Percentiles rank a stretch among this genome's conserved stretches.
Conservation (phyloP, 2,797 vertebrate genomes). For the Lutjanus campechanus region DNA sequence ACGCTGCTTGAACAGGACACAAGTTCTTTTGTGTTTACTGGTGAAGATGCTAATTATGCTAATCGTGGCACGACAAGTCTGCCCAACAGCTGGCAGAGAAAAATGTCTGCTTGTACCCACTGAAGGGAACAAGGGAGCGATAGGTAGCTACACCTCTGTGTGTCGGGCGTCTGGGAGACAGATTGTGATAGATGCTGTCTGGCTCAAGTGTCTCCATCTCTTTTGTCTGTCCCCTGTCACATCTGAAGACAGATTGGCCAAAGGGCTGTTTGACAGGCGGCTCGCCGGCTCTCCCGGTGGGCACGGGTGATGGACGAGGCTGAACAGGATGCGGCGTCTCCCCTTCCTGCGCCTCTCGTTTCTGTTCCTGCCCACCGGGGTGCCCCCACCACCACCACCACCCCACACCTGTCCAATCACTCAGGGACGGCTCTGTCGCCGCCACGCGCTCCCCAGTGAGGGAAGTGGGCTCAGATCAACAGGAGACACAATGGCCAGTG, state of each 20-base stretch:
- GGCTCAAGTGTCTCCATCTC: constrained; percentile 75
- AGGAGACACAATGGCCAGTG: constrained; percentile 64
- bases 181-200: constrained; percentile 83
- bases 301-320: constrained; percentile 83
- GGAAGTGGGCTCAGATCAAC: constrained; percentile 54
- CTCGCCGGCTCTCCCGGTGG: constrained; percentile 67
- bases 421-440: constrained; percentile 54
- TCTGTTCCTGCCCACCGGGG: constrained; percentile 69
- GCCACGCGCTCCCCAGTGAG: constrained; percentile 52
- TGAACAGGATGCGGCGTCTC: constrained; percentile 83
- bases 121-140: constrained; percentile 12
- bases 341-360: constrained; percentile 75
- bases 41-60: constrained; percentile 13
- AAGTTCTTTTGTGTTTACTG: constrained; percentile 13
- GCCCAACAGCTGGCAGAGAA: constrained; percentile 26
- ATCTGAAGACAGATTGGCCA: constrained; percentile 77
- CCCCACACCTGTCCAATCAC: constrained; percentile 60
- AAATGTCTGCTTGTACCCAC: background rate
- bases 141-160: constrained; percentile 13
- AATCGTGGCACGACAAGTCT: constrained; percentile 14
- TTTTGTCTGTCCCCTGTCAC: constrained; percentile 80
- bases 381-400: constrained; percentile 39
- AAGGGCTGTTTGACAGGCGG: constrained; percentile 73
- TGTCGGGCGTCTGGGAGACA: constrained; percentile 63
- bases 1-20: background rate